A percentile compares a stretch with the other conserved stretches of the same genome.
phyloP scores from a whole-genome alignment of 2,797 vertebrate genomes.

The Vipera ursinii region DNA sequence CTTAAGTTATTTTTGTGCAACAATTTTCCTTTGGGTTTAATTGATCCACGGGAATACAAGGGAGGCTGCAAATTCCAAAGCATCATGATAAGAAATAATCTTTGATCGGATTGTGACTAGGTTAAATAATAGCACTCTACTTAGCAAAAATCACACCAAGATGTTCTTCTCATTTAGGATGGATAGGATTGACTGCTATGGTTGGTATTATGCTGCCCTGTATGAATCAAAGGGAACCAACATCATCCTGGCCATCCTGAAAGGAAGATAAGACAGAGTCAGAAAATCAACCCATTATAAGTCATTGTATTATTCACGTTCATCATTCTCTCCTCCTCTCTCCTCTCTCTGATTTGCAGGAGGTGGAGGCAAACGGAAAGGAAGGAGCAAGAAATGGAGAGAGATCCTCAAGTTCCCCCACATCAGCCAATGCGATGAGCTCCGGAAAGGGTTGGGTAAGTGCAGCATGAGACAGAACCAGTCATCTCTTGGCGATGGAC shows the following conservation, averaged over 20 bases:
- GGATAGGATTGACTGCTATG: background rate
- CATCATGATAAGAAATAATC: background rate
- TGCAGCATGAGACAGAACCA: background rate
- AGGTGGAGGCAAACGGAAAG: conserved; percentile 66
- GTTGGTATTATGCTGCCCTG: background rate
- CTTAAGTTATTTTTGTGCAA: background rate
- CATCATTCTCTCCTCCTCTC: background rate
- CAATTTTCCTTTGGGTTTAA: background rate
- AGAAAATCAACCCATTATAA: background rate
- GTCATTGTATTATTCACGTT: background rate
- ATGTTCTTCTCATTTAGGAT: background rate
- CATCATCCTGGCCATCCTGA: background rate
- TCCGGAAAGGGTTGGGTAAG: conserved; percentile 63
- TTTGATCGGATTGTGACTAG: background rate
- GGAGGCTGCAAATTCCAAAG: background rate
- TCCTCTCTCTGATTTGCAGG: conserved; percentile 34
- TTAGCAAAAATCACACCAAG: background rate
- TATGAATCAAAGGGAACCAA: background rate
- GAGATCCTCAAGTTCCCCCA: conserved; percentile 66
- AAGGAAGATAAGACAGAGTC: background rate
- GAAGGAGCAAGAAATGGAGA: conserved; percentile 69
- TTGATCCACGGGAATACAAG: background rate
- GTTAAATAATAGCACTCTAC: background rate
- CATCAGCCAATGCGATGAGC: conserved; percentile 65
- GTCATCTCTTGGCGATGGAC: background rate